phyloP scores from a whole-genome alignment of 2,113 vertebrate genomes.

The Alexandromys fortis region DNA sequence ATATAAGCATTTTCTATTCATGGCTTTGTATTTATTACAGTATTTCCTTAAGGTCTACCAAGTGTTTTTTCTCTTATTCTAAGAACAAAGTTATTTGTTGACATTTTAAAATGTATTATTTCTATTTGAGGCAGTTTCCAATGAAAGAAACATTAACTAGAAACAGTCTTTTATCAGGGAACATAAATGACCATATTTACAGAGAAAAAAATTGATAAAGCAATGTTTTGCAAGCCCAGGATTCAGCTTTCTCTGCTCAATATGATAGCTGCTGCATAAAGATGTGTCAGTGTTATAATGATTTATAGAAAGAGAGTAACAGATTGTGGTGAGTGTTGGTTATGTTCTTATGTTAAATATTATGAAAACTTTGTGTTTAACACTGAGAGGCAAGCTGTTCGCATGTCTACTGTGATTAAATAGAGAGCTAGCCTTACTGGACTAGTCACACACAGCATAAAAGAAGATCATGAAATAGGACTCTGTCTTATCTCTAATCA shows the following conservation, averaged over 20 bases:
- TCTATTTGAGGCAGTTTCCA: background rate
- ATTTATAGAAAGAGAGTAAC: background rate
- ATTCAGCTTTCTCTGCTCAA: background rate
- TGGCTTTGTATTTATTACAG: background rate
- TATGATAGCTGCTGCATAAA: background rate
- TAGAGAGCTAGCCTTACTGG: background rate
- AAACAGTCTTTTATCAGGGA: background rate
- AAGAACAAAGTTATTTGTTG: background rate
- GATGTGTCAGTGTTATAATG: background rate
- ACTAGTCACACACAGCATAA: background rate
- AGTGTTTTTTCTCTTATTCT: background rate
- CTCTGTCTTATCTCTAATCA: background rate
- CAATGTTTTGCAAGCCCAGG: background rate
- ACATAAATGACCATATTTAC: background rate
- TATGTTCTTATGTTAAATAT: background rate
- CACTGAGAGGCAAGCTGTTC: background rate
- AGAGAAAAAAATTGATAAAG: background rate
- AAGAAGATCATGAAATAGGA: background rate
- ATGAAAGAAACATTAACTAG: background rate
- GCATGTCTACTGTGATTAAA: background rate
- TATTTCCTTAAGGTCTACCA: background rate
- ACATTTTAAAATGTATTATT: background rate
- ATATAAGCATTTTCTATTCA: background rate
- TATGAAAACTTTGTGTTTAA: background rate
- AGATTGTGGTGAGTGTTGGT: background rate